phyloP scores from a whole-genome alignment of 2,888 invertebrate species.

The Agrotis ipsilon region DNA sequence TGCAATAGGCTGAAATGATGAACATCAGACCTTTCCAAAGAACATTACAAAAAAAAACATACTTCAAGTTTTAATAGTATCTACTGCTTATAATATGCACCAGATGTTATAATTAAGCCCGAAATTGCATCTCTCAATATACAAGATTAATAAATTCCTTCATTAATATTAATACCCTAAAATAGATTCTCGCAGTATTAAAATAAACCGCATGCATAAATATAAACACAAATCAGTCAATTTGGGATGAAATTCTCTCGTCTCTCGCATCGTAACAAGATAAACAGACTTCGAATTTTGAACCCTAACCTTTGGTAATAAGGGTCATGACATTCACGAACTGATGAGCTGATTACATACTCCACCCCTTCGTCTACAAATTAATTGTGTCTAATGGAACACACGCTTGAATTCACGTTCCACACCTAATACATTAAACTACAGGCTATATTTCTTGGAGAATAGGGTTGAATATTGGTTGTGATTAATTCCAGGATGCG shows the following conservation, averaged over 20 bases:
- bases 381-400: slow-evolving; percentile 84
- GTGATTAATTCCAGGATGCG: slow-evolving; percentile 25
- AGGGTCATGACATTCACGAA: slow-evolving; percentile 33
- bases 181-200: slow-evolving; percentile 32
- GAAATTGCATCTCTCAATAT: background rate
- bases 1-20: too few relatives aligned
- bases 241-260: slow-evolving; percentile 62
- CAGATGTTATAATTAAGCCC: too few relatives aligned
- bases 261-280: slow-evolving; percentile 40
- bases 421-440: slow-evolving; percentile 39
- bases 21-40: too few relatives aligned
- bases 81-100: background rate
- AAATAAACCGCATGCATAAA: slow-evolving; percentile 45
- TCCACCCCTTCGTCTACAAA: slow-evolving; percentile 71
- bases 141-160: slow-evolving; percentile 8
- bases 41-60: too few relatives aligned
- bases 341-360: slow-evolving; percentile 62
- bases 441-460: slow-evolving; percentile 29
- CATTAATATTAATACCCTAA: slow-evolving; percentile 35
- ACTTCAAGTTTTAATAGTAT: background rate
- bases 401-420: slow-evolving; percentile 70
- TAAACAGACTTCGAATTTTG: slow-evolving; percentile 36
- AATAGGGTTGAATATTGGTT: slow-evolving; percentile 39
- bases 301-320: slow-evolving; percentile 55
- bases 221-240: slow-evolving; percentile 61